Evolutionary conservation across 2,888 invertebrate genomes (phyloP), one percentile per base, ranked within the genome.

Genomic region (Notocelia uddmanniana): DNA sequence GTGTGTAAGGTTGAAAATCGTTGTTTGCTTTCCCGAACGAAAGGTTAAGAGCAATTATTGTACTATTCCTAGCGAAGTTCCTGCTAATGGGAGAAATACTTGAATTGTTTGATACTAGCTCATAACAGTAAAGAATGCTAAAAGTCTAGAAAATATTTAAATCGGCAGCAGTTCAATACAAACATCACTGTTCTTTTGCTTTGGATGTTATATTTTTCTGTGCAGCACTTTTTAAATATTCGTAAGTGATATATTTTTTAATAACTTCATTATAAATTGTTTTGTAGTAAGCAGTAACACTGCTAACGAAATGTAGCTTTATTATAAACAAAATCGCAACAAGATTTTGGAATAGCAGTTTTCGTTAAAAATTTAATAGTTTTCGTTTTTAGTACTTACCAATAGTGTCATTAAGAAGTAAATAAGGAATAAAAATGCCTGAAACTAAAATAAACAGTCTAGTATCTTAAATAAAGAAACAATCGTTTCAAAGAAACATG

Each of bases 91-190:
- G 13, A 37, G 54, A 45, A 54, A 62, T 69, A 54, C 60, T 69
- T 69, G 60, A 69, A 69, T 54, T 69, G 60, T 69, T 62, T 69
- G 54, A 69, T 62, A 69, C 48, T 34, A 31, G 48, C n/a, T 45
- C 15, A 21, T 59, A 54, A 52, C 34, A 13, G 37, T 68, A 50
- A 68, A 59, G 37, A 58, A 58, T 68, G 57, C 48, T 62, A 62
- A 26, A 48, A 31, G 48, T 48, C 21, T 48, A 9, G 34, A 23
- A 50, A 8, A 52, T 68, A 58, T 58, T 45, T 21, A 13, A 58
- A 57, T 67, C 0, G 3, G 34, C 19, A 34, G 45, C 15, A n/a
- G 8, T 45, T 15, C 6, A n/a, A 45, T 13, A 45, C 6, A 45
- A 45, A 45, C 45, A n/a, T 45, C n/a, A 41, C 41, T 15, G 41